Base-by-base conservation (phyloP, 2,113 vertebrate species). In the Phaethornis superciliosus region DNA sequence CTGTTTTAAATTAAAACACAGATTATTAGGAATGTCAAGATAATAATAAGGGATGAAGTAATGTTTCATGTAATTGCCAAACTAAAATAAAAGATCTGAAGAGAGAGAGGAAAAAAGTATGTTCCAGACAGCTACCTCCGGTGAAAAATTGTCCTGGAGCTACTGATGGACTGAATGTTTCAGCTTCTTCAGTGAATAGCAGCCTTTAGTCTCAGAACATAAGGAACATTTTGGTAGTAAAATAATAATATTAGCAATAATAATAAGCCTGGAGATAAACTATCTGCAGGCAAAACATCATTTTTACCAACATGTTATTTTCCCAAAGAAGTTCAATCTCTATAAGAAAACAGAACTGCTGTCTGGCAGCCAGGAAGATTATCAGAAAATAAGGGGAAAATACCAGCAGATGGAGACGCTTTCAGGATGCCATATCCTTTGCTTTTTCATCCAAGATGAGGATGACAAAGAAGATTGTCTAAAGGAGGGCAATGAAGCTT, bases 1-100 rank as follows among this genome's bases (percentile, higher is more conserved):
- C 96, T 94, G 94, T 94, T 97, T 98, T 97, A 97, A 97, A 98
- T 98, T 97, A 97, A 98, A 97, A 95, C 89, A 90, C 42, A 92
- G 88, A 95, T 96, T 96, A 97, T 98, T 95, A 96, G 90, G 90
- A 95, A 94, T 86, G 90, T 91, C 90, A 96, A 96, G 92, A 92
- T 87, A 94, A 94, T 86, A 96, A 96, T 93, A 93, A 91, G 79
- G 80, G 77, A 87, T 93, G 93, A 96, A 97, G 88, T 68, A 86
- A 93, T 97, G 92, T 93, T 97, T 97, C 90, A 94, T 95, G 90
- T 90, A 95, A 96, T 95, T 95, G 94, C 95, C 95, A 95, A 96
- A 91, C 94, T 76, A 94, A 94, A 96, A 96, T 89, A 94, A 96
- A 92, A 96, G 94, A 67, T 94, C 74, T 70, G 33, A 33, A 85